These are phyloP conservation scores for Liasis olivaceus DNA, from an alignment of 2,797 vertebrate genomes.

Conservation along the genomic window DNA sequence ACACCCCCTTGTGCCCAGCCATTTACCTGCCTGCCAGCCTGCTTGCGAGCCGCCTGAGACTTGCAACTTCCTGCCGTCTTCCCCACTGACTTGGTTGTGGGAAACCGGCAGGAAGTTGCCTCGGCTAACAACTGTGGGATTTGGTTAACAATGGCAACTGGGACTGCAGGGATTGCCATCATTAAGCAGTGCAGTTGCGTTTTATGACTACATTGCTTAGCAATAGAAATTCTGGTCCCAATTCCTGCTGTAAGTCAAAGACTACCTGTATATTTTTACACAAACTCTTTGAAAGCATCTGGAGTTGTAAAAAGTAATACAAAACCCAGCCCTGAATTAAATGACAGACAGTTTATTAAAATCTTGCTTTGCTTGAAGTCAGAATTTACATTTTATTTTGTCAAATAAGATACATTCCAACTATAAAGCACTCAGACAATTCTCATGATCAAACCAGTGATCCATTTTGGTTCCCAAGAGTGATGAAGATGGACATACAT, in stretches of 20 bases:
- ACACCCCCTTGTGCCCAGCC: not conserved
- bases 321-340: not conserved
- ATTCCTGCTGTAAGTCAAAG: not conserved
- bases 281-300: not conserved
- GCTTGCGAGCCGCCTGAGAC: not conserved
- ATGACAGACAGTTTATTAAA: not conserved
- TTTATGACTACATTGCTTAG: not conserved
- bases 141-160: not conserved
- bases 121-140: not conserved
- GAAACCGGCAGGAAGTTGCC: not conserved
- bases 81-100: not conserved
- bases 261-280: not conserved
- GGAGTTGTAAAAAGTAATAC: not conserved
- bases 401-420: not conserved
- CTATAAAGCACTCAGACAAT: not conserved
- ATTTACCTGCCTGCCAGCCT: not conserved
- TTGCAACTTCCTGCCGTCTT: not conserved
- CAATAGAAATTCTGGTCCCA: not conserved
- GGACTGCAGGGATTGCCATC: not conserved
- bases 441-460: not conserved
- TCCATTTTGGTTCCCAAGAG: not conserved
- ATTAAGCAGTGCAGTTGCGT: not conserved
- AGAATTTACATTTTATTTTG: not conserved
- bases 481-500: not conserved
- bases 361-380: not conserved